Percentiles rank a stretch among this genome's conserved stretches.
Evolutionary conservation across 2,113 vertebrate genomes (phyloP).

Genomic region (Pardalotus punctatus): DNA sequence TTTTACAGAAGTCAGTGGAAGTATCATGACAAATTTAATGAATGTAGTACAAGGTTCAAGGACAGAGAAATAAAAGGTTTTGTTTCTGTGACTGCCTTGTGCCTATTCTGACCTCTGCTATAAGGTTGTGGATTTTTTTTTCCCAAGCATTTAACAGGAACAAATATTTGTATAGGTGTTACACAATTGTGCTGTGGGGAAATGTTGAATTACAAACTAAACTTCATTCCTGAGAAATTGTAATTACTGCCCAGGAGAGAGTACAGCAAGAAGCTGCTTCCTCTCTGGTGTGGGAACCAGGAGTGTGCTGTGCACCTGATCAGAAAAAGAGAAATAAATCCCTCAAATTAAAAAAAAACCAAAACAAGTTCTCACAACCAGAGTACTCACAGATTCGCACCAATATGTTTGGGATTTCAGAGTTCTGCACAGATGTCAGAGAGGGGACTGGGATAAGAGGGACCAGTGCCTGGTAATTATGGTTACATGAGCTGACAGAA

Average conservation of each 20-base stretch:
- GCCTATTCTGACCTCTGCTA: neutral
- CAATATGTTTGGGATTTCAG: slow-evolving; percentile 10
- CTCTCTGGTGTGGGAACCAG: slow-evolving; percentile 51
- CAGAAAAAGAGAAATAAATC: slow-evolving; percentile 9
- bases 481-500: neutral
- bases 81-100: neutral
- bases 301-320: slow-evolving; percentile 34
- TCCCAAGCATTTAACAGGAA: slow-evolving; percentile 36
- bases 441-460: neutral
- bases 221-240: slow-evolving; percentile 66
- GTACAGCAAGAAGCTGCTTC: slow-evolving; percentile 56
- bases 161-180: slow-evolving; percentile 73
- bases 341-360: neutral
- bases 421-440: neutral
- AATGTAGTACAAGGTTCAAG: neutral
- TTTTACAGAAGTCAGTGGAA: neutral
- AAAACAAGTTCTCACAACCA: neutral
- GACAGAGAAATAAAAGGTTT: neutral
- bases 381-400: neutral
- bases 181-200: slow-evolving; percentile 54
- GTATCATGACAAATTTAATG: neutral
- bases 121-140: neutral
- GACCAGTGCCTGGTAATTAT: neutral
- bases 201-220: slow-evolving; percentile 70
- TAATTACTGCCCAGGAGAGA: slow-evolving; percentile 74